Percentiles rank a stretch among this genome's conserved stretches.
Conservation (phyloP, 2,113 vertebrate genomes). For the Eurystomus gularis region DNA sequence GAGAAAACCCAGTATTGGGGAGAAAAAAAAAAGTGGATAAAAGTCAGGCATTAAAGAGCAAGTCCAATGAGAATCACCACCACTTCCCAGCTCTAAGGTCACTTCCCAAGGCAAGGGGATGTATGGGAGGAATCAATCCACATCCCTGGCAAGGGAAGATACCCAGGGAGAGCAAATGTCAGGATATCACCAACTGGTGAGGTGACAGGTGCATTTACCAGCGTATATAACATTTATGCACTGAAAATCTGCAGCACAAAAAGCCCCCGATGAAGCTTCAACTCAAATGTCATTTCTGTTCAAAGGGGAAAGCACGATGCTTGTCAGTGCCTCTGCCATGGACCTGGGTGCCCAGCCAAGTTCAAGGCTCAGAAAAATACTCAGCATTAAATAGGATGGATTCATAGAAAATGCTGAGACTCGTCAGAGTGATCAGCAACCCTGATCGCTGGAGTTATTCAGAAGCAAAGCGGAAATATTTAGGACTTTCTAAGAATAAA, state of each 20-base stretch:
- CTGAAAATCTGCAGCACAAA: background rate
- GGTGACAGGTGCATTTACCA: slow-evolving; percentile 14
- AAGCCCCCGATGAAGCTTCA: slow-evolving; percentile 10
- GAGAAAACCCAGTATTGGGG: background rate
- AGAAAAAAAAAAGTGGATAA: background rate
- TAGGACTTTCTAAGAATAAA: slow-evolving; percentile 62
- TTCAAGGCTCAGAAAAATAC: background rate
- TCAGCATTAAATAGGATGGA: slow-evolving; percentile 4
- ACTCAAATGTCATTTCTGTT: slow-evolving; percentile 44
- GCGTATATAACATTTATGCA: background rate
- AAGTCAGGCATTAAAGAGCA: background rate
- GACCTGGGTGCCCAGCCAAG: background rate
- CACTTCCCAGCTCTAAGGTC: background rate
- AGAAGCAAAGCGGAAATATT: slow-evolving; percentile 32
- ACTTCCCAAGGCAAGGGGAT: background rate
- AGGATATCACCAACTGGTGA: background rate
- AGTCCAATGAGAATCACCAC: background rate
- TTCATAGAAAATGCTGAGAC: background rate
- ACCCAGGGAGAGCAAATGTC: background rate
- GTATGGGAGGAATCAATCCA: background rate
- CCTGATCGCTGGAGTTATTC: background rate
- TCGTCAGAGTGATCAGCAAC: background rate
- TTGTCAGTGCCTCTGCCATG: background rate
- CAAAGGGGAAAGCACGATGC: background rate
- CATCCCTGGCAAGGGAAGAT: background rate